Evolutionary conservation across 2,888 invertebrate species (phyloP), one percentile per base, ranked within the genome.

Genomic region (Amphipyra tragopoginis): DNA sequence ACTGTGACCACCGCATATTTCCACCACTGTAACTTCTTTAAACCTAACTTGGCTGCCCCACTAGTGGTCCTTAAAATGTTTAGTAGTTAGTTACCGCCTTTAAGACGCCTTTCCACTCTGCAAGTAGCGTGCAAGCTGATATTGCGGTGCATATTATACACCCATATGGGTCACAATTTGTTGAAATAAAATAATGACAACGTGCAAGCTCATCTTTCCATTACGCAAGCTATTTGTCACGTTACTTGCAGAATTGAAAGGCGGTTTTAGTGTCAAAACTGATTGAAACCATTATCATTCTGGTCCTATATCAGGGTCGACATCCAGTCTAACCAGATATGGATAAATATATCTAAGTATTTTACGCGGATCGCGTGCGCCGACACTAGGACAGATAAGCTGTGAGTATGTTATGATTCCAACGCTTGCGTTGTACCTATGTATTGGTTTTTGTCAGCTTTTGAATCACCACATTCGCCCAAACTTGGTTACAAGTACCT

Each of bases 291-390:
- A 9, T 43, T 13, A 47, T 49, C 51, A 29, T 65, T 57, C 47
- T 59, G 42, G 39, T 68, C 50, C 42, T 21, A 51, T 10, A 49
- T 47, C 54, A 73, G 68, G 68, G 62, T 73, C 73, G 73, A 66
- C 54, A 14, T 47, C 67, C 67, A 69, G 72, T 60, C 67, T 36
- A 68, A 68, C 52, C 65, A 65, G 14, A 57, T 71, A 36, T 68
- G 67, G 67, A 39, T 68, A 48, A 71, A 34, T 48, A 68, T 68
- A 52, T 51, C 72, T 15, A 65, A 52, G 39, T 68, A 65, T 33
- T 26, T 68, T 43, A 52, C 58, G 58, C 47, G 43, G 66, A 71
- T 71, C 67, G 57, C 57, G 65, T 43, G 29, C 38, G 57, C 47
- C 71, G 65, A 43, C 65, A 58, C 57, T 40, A 0, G 45, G n/a